phyloP scores from a whole-genome alignment of 2,113 vertebrate species.

The Prolemur simus region DNA sequence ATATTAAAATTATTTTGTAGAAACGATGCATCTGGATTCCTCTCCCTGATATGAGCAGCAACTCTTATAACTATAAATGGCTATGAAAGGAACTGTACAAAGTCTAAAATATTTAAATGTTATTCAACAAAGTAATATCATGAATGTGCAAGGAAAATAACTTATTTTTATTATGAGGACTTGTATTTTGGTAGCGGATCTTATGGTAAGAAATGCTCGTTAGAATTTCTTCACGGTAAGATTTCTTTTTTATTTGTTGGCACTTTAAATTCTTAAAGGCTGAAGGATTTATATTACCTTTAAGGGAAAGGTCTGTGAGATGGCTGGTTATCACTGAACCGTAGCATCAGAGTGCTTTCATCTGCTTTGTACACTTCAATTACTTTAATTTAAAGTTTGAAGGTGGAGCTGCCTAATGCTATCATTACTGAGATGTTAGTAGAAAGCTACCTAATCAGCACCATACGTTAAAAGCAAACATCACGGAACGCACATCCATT shows the following conservation, averaged over 20 bases:
- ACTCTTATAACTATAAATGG: neutral
- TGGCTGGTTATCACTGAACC: neutral
- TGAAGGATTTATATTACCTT: neutral
- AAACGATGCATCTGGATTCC: neutral
- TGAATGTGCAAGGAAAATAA: neutral
- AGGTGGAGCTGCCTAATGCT: neutral
- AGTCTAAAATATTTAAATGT: constrained; percentile 37
- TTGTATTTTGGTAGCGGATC: neutral
- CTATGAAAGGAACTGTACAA: neutral
- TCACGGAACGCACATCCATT: constrained; percentile 8
- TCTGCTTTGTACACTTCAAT: constrained; percentile 7
- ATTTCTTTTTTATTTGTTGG: neutral
- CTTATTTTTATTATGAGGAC: constrained; percentile 1
- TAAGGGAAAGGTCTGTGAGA: constrained; percentile 1
- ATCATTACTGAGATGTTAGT: neutral
- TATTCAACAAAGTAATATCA: neutral
- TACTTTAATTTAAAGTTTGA: constrained; percentile 31
- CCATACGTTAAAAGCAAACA: neutral
- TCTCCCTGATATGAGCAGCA: neutral
- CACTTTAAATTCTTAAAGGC: constrained; percentile 14
- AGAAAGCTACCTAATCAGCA: neutral
- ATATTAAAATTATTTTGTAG: neutral
- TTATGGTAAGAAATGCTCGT: neutral
- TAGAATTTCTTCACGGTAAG: neutral
- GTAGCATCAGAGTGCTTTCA: neutral